phyloP scores from a whole-genome alignment of 1,140 invertebrate genomes.

The Neodiprion lecontei region DNA sequence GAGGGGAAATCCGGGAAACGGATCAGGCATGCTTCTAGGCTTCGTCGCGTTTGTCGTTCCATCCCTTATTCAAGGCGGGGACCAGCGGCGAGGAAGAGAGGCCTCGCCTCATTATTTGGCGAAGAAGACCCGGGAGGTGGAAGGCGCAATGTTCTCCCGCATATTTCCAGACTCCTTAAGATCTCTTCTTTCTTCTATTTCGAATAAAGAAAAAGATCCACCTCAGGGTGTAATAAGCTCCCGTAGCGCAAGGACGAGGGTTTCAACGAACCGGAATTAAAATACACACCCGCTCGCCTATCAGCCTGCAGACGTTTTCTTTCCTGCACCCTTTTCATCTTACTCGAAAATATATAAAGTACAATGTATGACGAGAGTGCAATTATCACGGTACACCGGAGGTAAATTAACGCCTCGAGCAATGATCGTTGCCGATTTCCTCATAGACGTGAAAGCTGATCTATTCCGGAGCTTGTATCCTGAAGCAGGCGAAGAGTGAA shows the following conservation, averaged over 20 bases:
- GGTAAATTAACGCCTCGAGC: too few relatives aligned
- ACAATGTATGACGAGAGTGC: too few relatives aligned
- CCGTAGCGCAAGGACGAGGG: too few relatives aligned
- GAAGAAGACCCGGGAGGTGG: background rate
- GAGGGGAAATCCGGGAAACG: background rate
- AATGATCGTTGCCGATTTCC: too few relatives aligned
- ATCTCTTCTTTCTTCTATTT: slow-evolving; percentile 1
- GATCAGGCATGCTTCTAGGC: background rate
- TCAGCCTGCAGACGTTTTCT: too few relatives aligned
- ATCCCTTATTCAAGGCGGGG: background rate
- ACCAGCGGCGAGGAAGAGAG: background rate
- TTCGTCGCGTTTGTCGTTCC: background rate
- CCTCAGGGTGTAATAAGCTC: background rate
- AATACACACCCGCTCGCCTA: background rate
- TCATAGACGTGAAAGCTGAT: too few relatives aligned
- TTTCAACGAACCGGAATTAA: background rate
- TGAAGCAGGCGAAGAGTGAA: too few relatives aligned
- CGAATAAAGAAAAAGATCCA: background rate
- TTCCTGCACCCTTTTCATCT: background rate
- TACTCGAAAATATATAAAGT: background rate
- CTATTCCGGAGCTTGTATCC: too few relatives aligned
- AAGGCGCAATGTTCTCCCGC: background rate
- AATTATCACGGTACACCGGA: too few relatives aligned
- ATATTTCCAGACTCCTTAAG: background rate
- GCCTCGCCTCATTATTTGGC: background rate